phyloP scores from a whole-genome alignment of 1,140 invertebrate genomes.

The Belonocnema kinseyi region DNA sequence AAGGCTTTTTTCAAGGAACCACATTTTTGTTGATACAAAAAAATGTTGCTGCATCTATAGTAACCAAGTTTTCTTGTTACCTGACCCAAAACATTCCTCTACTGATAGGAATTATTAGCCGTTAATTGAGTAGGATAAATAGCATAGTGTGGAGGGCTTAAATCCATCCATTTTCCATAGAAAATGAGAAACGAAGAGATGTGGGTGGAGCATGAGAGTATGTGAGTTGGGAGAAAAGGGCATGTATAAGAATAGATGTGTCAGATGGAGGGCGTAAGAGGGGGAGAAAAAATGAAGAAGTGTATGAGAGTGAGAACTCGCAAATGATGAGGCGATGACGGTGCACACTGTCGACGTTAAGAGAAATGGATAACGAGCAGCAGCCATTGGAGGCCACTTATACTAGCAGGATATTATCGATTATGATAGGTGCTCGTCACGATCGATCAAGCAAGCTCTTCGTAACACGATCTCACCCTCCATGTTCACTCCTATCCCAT shows the following conservation, averaged over 20 bases:
- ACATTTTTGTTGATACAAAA: too few relatives aligned
- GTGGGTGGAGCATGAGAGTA: conserved; percentile 47
- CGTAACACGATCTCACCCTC: conserved; percentile 30
- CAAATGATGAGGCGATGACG: conserved; percentile 54
- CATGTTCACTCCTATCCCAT: conserved; percentile 5
- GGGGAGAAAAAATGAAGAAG: conserved; percentile 45
- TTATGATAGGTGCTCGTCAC: conserved; percentile 48
- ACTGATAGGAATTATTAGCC: background rate
- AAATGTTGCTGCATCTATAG: too few relatives aligned
- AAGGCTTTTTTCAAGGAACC: too few relatives aligned
- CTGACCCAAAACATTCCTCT: background rate
- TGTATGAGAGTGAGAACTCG: conserved; percentile 44
- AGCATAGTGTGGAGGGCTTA: conserved; percentile 32
- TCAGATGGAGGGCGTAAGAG: background rate
- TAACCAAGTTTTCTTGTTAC: background rate
- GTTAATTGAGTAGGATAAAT: conserved; percentile 19
- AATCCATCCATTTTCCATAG: conserved; percentile 48
- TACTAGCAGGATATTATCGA: conserved; percentile 50
- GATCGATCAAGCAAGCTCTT: conserved; percentile 43
- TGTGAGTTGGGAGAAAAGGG: conserved; percentile 29
- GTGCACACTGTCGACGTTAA: conserved; percentile 49
- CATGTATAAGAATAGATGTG: conserved; percentile 14
- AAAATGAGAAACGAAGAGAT: conserved; percentile 44
- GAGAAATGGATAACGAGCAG: conserved; percentile 48
- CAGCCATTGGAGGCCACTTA: conserved; percentile 46